A percentile compares a stretch with the other conserved stretches of the same genome.
phyloP scores from a whole-genome alignment of 2,113 vertebrate genomes.

The Lota lota region DNA sequence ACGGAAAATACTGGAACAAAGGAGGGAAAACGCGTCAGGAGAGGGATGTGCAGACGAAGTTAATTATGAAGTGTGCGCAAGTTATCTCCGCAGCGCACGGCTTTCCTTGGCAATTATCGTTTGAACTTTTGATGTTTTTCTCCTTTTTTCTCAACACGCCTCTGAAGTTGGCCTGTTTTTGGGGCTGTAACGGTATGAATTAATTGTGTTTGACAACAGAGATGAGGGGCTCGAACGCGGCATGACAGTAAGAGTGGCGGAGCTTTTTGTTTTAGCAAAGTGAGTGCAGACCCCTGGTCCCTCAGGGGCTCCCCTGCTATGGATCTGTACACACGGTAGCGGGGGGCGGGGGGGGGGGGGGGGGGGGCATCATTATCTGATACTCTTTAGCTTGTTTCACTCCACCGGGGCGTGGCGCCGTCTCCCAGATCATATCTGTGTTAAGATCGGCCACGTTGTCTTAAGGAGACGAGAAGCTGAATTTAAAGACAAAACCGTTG shows the following conservation, averaged over 20 bases:
- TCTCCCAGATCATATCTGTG: conserved; percentile 42
- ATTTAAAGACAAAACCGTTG: neutral
- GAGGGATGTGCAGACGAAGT: conserved; percentile 51
- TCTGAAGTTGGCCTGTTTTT: conserved; percentile 43
- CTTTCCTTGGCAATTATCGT: conserved; percentile 65
- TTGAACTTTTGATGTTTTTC: neutral
- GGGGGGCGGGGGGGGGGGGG: too few species aligned
- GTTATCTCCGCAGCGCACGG: conserved; percentile 60
- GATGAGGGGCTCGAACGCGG: conserved; percentile 42
- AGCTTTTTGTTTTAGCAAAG: neutral
- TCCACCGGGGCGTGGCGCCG: conserved; percentile 30
- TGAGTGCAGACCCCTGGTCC: neutral
- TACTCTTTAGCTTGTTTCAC: neutral
- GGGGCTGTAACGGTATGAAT: conserved; percentile 38
- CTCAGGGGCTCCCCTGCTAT: too few species aligned
- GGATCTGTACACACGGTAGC: too few species aligned
- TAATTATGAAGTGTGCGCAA: conserved; percentile 56
- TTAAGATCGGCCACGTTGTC: conserved; percentile 38
- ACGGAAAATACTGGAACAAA: conserved; percentile 21
- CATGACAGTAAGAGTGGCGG: conserved; percentile 30
- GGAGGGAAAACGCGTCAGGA: conserved; percentile 23
- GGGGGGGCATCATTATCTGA: neutral
- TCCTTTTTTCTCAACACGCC: conserved; percentile 39
- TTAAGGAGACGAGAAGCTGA: conserved; percentile 9
- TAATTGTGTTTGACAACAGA: conserved; percentile 61